Evolutionary conservation across 53 echinoderm and acorn worm species (phyloP).

Genomic region (Glandiceps talaboti): DNA sequence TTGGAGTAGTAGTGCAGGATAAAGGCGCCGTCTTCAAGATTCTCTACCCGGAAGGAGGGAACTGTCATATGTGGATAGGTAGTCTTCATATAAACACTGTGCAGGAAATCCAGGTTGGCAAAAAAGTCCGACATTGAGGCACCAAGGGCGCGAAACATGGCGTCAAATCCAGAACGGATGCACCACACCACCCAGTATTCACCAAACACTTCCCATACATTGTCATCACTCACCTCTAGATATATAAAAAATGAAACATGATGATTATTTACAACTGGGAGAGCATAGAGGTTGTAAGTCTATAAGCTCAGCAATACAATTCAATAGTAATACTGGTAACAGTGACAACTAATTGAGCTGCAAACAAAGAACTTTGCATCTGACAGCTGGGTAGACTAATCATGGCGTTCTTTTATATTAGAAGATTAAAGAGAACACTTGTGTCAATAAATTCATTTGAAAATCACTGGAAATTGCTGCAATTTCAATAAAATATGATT

Average conservation of each 20-base stretch:
- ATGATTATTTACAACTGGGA: not conserved
- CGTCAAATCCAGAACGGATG: constrained; percentile 76
- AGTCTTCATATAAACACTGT: constrained; percentile 94
- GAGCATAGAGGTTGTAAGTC: not conserved
- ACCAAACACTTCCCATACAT: constrained; percentile 63
- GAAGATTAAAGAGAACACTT: too few species aligned
- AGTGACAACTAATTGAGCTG: too few species aligned
- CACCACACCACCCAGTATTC: constrained; percentile 88
- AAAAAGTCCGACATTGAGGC: constrained; percentile 60
- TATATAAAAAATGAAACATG: not conserved
- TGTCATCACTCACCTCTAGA: constrained; percentile 44
- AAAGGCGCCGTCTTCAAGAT: constrained; percentile 34
- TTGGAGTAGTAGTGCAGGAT: constrained; percentile 76
- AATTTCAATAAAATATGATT: too few species aligned
- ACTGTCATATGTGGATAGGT: constrained; percentile 86
- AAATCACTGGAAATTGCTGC: too few species aligned
- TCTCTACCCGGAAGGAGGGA: constrained; percentile 73
- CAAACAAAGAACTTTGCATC: too few species aligned
- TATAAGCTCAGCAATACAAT: too few species aligned
- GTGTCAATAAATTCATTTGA: too few species aligned
- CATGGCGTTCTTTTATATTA: too few species aligned
- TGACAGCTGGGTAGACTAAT: too few species aligned
- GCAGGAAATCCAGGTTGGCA: constrained; percentile 73
- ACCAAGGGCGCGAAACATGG: constrained; percentile 62
- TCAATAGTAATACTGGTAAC: too few species aligned